Percentiles rank a stretch among this genome's conserved stretches.
phyloP scores from a whole-genome alignment of 2,888 invertebrate species.

The Teleiodes luculella region DNA sequence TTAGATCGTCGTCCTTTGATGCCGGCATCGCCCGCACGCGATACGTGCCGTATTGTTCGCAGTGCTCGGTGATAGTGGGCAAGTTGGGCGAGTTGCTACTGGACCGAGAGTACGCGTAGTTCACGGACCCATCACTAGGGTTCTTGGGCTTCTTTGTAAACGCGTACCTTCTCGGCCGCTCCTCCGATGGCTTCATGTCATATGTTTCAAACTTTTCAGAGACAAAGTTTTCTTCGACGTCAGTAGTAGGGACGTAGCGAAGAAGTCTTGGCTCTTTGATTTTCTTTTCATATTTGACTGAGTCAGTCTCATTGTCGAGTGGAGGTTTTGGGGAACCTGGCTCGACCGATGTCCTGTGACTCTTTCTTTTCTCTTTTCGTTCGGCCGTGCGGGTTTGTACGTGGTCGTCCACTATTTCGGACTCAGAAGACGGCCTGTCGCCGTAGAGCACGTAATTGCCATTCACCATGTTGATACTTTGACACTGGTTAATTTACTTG shows the following conservation, averaged over 20 bases:
- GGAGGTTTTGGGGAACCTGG: conserved; percentile 59
- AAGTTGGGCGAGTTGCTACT: conserved; percentile 71
- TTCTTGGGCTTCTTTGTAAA: conserved; percentile 69
- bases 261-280: conserved; percentile 64
- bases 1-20: conserved; percentile 38
- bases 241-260: conserved; percentile 64
- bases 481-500: conserved; percentile 24
- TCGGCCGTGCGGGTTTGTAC: conserved; percentile 59
- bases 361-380: conserved; percentile 55
- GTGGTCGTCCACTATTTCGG: conserved; percentile 67
- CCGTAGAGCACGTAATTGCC: conserved; percentile 71
- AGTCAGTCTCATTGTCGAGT: conserved; percentile 68
- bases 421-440: conserved; percentile 64
- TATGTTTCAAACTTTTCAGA: conserved; percentile 68
- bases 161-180: conserved; percentile 55
- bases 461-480: conserved; percentile 62
- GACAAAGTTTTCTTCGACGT: conserved; percentile 62
- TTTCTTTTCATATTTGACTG: conserved; percentile 66
- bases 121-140: conserved; percentile 63
- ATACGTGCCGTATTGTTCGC: conserved; percentile 63
- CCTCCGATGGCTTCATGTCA: conserved; percentile 56
- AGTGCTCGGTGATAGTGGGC: conserved; percentile 69
- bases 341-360: conserved; percentile 57
- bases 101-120: conserved; percentile 67
- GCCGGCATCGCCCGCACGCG: conserved; percentile 44